A percentile compares a stretch with the other conserved stretches of the same genome.
Conservation (phyloP, 2,113 vertebrate species). For the Chauna torquata region DNA sequence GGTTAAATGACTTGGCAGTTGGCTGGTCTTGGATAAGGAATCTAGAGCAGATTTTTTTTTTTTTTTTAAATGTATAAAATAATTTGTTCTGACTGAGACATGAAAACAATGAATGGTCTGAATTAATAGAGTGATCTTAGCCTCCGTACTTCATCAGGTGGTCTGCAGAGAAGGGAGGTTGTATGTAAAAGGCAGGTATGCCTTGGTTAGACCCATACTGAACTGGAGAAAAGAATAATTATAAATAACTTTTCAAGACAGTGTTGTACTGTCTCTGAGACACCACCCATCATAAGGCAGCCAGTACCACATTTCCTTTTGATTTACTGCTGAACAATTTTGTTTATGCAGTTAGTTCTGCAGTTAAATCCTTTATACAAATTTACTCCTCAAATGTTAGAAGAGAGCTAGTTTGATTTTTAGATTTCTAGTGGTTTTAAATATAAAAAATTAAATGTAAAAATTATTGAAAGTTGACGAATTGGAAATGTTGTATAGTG, state of each 20-base stretch:
- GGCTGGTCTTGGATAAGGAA: not conserved
- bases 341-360: fast-evolving
- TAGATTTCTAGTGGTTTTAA: not conserved
- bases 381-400: not conserved
- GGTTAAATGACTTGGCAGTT: not conserved
- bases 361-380: not conserved
- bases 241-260: not conserved
- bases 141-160: not conserved
- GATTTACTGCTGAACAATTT: not conserved
- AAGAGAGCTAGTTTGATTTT: not conserved
- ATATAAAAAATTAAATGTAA: not conserved
- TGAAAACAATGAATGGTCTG: not conserved
- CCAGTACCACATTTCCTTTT: not conserved
- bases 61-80: not conserved
- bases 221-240: not conserved
- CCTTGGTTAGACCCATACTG: not conserved
- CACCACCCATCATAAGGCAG: not conserved
- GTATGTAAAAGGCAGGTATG: fast-evolving
- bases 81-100: not conserved
- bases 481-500: not conserved
- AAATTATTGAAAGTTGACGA: not conserved
- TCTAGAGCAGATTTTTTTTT: not conserved
- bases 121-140: not conserved
- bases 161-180: not conserved
- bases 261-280: not conserved